Conservation (phyloP, 92 coral and sea anemone species). For the Porites divaricata region DNA sequence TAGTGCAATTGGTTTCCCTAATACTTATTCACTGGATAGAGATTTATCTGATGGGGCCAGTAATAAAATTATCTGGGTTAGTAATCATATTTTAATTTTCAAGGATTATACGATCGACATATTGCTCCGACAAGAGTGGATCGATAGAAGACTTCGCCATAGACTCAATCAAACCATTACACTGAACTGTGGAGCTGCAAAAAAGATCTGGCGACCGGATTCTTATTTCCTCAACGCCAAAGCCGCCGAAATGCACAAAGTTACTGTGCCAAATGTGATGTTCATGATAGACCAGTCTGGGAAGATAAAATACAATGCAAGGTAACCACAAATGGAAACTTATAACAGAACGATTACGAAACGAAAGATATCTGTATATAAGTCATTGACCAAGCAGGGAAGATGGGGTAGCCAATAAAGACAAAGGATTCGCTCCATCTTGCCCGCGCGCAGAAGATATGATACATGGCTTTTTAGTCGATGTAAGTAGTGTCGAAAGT, state of each 20-base stretch:
- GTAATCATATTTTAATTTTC: not conserved
- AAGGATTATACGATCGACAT: slow-evolving; percentile 79
- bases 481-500: too few relatives aligned
- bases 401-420: too few relatives aligned
- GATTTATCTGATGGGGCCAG: too few relatives aligned
- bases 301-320: slow-evolving; percentile 60
- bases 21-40: too few relatives aligned
- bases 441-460: too few relatives aligned
- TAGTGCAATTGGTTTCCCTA: too few relatives aligned
- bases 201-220: slow-evolving; percentile 77
- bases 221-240: slow-evolving; percentile 77
- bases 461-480: too few relatives aligned
- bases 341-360: too few relatives aligned
- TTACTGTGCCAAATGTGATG: slow-evolving; percentile 68
- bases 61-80: too few relatives aligned
- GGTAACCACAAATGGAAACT: slow-evolving; percentile 32
- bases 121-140: slow-evolving; percentile 79
- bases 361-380: too few relatives aligned
- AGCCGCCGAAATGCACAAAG: slow-evolving; percentile 68
- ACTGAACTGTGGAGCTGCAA: slow-evolving; percentile 42
- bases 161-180: slow-evolving; percentile 57
- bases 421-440: too few relatives aligned
- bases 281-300: slow-evolving; percentile 71
- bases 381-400: too few relatives aligned
- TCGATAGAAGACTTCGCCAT: slow-evolving; percentile 67